Evolutionary conservation across 2,113 vertebrate species (phyloP), one percentile per base, ranked within the genome.

Genomic region (Oxygymnocypris stewartii): DNA sequence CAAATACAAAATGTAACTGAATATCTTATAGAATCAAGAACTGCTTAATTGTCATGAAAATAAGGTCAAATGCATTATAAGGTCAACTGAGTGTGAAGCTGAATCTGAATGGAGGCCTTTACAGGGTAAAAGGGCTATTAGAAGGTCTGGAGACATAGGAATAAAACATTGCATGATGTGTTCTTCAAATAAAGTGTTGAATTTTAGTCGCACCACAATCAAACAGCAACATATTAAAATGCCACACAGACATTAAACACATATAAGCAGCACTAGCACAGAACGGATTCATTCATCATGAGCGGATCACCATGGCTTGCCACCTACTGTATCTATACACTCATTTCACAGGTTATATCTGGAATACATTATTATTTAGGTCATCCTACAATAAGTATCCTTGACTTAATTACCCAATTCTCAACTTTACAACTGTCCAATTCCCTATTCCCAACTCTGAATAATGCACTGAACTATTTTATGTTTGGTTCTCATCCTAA

Each of bases 41-140:
- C 69, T 11, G 31, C 31, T 71, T 37, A 10, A 37, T 4, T 71
- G 35, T 40, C 35, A 40, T 40, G 12, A 75, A 25, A 25, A 44
- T 44, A 47, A 25, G 2, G 6, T 12, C 10, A 42, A 42, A n/a
- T 14, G 6, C 23, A 2, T 47, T 14, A 75, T 31, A 8, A 10
- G 2, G 20, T n/a, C 37, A 18, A 23, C 18, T 16, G n/a, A 65
- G 18, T 44, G 16, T 81, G 37, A 65, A 81, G 59, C 74, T 76
- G 14, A 11, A 23, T 20, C 65, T 83, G 81, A 83, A 83, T 83
- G 81, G 81, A 83, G 81, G 81, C 81, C 81, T 51, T 82, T 37
- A 51, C 16, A 4, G 16, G 63, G 16, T 35, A 71, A 69, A 42
- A n/a, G 59, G 79, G n/a, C n/a, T 2, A 20, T 65, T 20, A 71